These are phyloP conservation scores for Caenorhabditis macrosperma DNA, from an alignment of 2,888 invertebrate genomes.

Conservation along the genomic window DNA sequence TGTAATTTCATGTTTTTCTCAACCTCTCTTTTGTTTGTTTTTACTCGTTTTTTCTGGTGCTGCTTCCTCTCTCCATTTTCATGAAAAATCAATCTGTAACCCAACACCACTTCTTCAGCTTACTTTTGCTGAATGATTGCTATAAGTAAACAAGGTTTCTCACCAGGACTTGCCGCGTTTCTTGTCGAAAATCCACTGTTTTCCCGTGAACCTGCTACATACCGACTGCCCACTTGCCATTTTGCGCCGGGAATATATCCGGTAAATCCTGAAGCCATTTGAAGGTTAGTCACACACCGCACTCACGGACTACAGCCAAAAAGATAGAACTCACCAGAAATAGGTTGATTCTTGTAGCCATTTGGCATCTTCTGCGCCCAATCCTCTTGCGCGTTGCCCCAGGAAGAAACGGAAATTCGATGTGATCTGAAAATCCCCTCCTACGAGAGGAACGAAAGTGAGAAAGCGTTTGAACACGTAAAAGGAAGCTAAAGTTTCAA, in stretches of 20 bases:
- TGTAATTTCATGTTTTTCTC: background rate
- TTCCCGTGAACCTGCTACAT: slow-evolving; percentile 55
- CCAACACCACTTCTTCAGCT: slow-evolving; percentile 13
- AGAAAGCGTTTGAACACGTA: background rate
- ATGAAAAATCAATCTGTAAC: slow-evolving; percentile 39
- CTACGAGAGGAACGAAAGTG: background rate
- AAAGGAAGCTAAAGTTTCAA: slow-evolving; percentile 23
- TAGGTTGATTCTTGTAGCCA: slow-evolving; percentile 55
- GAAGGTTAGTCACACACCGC: slow-evolving; percentile 30
- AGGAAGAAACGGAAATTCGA: slow-evolving; percentile 17
- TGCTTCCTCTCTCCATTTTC: background rate
- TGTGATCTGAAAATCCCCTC: slow-evolving; percentile 20
- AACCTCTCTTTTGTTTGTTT: background rate
- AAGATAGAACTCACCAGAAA: slow-evolving; percentile 58
- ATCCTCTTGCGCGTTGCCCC: too few species aligned
- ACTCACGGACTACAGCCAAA: too few species aligned
- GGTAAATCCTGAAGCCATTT: slow-evolving; percentile 63
- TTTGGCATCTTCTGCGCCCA: slow-evolving; percentile 38
- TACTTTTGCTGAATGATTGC: background rate
- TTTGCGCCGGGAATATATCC: slow-evolving; percentile 72
- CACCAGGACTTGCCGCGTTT: slow-evolving; percentile 18
- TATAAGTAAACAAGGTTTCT: slow-evolving; percentile 23
- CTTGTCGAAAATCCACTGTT: slow-evolving; percentile 30
- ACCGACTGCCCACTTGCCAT: slow-evolving; percentile 69
- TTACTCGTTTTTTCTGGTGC: background rate